Evolutionary conservation across 2,888 invertebrate genomes (phyloP).

Genomic region (Hydropsyche betteni): DNA sequence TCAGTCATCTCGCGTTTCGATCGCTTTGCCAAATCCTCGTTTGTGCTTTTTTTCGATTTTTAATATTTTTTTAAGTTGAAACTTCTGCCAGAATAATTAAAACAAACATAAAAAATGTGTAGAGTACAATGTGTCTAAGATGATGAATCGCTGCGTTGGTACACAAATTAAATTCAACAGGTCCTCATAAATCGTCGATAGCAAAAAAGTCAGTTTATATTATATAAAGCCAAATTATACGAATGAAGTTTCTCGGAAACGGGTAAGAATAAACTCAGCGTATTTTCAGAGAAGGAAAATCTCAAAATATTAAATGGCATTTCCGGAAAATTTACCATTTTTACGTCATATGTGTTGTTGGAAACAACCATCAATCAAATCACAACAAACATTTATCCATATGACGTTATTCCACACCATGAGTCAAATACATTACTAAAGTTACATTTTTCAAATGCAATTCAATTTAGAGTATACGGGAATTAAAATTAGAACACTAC

Average conservation of each 20-base stretch:
- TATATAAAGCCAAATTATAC: no score
- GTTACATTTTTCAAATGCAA: no score
- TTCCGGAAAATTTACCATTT: conserved; percentile 1
- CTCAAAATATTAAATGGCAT: conserved; percentile 12
- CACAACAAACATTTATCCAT: no score
- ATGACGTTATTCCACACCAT: no score
- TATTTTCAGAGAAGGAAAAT: conserved; percentile 19
- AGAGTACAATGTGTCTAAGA: neutral
- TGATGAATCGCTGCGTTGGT: neutral
- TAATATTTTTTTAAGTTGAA: neutral
- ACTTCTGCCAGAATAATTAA: conserved; percentile 16
- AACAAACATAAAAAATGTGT: neutral
- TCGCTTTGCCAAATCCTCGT: conserved; percentile 17
- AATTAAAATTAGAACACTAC: no score
- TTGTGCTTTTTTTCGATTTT: neutral
- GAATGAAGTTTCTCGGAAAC: neutral
- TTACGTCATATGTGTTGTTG: no score
- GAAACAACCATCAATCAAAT: no score
- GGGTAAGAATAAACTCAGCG: conserved; percentile 1
- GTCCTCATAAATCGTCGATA: neutral
- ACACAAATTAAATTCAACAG: neutral
- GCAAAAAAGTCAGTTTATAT: neutral
- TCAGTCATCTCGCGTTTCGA: conserved; percentile 23
- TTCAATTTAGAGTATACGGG: no score
- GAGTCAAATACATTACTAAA: no score